A percentile compares a stretch with the other conserved stretches of the same genome.
Evolutionary conservation across 2,888 invertebrate genomes (phyloP).

Genomic region (Aradus depressus): DNA sequence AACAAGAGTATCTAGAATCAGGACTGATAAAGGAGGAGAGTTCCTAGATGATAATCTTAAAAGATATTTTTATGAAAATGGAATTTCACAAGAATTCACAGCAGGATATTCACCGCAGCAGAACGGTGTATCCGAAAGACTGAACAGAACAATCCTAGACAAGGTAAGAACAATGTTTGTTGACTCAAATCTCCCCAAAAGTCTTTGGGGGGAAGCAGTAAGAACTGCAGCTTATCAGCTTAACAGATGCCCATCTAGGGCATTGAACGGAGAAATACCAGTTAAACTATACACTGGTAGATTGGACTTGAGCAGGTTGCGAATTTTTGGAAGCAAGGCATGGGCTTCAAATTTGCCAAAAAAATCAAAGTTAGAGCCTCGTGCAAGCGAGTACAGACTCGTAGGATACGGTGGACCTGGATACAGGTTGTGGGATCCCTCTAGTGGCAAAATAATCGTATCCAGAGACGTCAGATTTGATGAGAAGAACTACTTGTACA

Average conservation of each 20-base stretch:
- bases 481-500: too few species aligned
- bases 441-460: conserved; percentile 11
- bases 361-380: conserved; percentile 18
- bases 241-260: conserved; percentile 18
- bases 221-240: conserved; percentile 13
- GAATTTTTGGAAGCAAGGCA: conserved; percentile 21
- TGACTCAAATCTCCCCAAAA: conserved; percentile 19
- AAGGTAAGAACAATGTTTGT: too few species aligned
- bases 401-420: conserved; percentile 22
- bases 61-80: too few species aligned
- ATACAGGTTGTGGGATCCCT: conserved; percentile 18
- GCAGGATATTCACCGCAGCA: too few species aligned
- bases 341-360: conserved; percentile 20
- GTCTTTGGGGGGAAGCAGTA: conserved; percentile 20
- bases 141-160: too few species aligned
- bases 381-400: conserved; percentile 13
- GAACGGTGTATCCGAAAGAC: too few species aligned
- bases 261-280: conserved; percentile 11
- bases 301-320: conserved; percentile 5
- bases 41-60: too few species aligned
- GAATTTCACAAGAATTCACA: too few species aligned
- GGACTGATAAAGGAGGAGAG: too few species aligned
- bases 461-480: conserved; percentile 27
- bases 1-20: too few species aligned
- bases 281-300: conserved; percentile 13